Base-by-base conservation (phyloP, 2,888 invertebrate genomes). In the Incurvaria masculella region DNA sequence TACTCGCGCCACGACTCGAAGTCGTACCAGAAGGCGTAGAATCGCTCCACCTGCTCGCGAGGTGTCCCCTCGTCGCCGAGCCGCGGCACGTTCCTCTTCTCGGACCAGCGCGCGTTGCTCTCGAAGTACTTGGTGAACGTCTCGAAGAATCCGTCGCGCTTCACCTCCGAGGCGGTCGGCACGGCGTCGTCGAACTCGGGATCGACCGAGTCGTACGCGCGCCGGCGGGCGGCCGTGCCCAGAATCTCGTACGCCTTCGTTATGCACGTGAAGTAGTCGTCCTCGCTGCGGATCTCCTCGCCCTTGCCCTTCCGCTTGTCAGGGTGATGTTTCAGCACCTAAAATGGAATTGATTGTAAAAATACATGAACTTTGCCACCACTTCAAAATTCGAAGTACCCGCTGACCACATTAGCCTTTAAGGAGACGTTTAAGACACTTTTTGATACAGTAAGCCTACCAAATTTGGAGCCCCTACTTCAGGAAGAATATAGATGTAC, bases 1-100 rank as follows among this genome's bases (percentile, higher is more conserved):
- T 91, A 99, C 67, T 99, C 99, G 52, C 99, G 83, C 99, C 99
- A 99, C 0, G 98, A 97, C 56, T 97, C 95, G 72, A 98, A 99
- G 61, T 94, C 89, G 68, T 92, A 97, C 99, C 99, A 99, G 69
- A 97, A 99, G 16, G 90, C 87, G 67, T 99, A 99, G 73, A 99
- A 99, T 53, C 64, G 65, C 63, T 98, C 95, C 1, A 99, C 97
- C 60, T 91, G 86, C 54, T 89, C 88, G 47, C 94, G 81, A 2
- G 87, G 75, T 47, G 91, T 86, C 50, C 88, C 80, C n/a, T 84
- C 82, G 62, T 87, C 85, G 14, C 88, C 94, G 45, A 99, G 76
- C 51, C 83, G 72, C 46, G 98, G 98, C 38, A 95, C 94, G 53
- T 89, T 86, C 56, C 83, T 84, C 59, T 87, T 91, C 55, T 89